Conservation (phyloP, 2,888 invertebrate species). For the Ophion obscuratus region DNA sequence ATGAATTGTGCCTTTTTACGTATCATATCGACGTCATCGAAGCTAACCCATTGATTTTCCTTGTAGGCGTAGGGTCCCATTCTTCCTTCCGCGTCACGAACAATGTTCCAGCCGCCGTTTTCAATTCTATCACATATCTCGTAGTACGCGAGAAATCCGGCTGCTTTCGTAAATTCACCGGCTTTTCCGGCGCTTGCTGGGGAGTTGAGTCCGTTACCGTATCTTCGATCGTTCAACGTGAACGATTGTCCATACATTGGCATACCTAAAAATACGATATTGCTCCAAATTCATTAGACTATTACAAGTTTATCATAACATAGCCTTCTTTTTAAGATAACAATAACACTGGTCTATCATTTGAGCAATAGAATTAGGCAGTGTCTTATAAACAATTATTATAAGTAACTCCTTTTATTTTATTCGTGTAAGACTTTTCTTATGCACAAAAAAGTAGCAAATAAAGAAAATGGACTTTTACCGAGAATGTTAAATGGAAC, state of each 20-base stretch:
- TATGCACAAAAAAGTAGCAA: no score
- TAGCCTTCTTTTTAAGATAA: no score
- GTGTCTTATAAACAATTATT: no score
- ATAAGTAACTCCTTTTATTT: no score
- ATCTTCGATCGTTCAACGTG: constrained; percentile 84
- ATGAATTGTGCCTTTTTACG: constrained; percentile 92
- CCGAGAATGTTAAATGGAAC: no score
- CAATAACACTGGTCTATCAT: no score
- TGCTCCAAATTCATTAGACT: not conserved
- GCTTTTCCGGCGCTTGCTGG: constrained; percentile 92
- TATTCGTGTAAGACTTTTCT: no score
- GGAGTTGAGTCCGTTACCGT: constrained; percentile 88
- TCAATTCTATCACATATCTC: constrained; percentile 95
- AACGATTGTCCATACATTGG: constrained; percentile 96
- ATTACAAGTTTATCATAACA: not conserved
- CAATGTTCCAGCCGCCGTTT: constrained; percentile 91
- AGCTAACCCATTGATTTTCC: constrained; percentile 96
- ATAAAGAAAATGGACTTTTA: no score
- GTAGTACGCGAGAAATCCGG: constrained; percentile 95
- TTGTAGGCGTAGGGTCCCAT: constrained; percentile 96
- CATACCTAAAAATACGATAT: constrained; percentile 84
- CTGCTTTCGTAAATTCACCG: constrained; percentile 93
- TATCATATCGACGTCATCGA: constrained; percentile 93
- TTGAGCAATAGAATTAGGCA: no score
- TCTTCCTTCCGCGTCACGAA: constrained; percentile 90